These are phyloP conservation scores for Eunapius fragilis DNA, from an alignment of 37 sponge, comb jelly and placozoan genomes.

Conservation along the genomic window DNA sequence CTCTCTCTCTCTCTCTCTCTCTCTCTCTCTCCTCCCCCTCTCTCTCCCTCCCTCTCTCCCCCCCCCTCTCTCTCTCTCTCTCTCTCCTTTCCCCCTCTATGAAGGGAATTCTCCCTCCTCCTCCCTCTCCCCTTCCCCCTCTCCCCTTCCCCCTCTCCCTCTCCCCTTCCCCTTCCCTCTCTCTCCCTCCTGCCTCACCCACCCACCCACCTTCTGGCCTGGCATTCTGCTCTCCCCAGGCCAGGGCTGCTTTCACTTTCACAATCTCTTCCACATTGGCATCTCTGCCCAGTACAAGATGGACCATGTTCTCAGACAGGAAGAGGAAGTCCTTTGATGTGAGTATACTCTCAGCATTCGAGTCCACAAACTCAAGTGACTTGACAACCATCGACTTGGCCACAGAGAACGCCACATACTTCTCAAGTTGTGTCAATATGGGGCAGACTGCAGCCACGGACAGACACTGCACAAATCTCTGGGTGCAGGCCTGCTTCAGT, in stretches of 20 bases:
- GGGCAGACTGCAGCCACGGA: conserved; percentile 51
- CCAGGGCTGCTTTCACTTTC: conserved; percentile 91
- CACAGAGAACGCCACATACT: conserved; percentile 63
- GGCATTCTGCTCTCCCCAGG: conserved; percentile 84
- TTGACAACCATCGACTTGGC: conserved; percentile 80
- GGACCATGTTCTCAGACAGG: conserved; percentile 83
- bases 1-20: neutral
- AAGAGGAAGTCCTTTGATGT: conserved; percentile 45
- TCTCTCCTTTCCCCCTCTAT: too few species aligned
- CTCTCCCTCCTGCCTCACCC: neutral
- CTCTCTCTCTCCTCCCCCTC: too few species aligned
- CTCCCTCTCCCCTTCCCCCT: neutral
- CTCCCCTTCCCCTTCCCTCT: neutral
- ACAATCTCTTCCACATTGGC: conserved; percentile 56
- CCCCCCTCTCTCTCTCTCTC: conserved; percentile 1
- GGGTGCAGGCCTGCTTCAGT: conserved; percentile 85
- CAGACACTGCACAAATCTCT: conserved; percentile 65
- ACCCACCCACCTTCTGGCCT: conserved; percentile 19
- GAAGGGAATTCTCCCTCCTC: too few species aligned
- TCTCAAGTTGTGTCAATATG: conserved; percentile 76
- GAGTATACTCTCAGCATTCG: conserved; percentile 70
- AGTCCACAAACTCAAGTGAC: conserved; percentile 79
- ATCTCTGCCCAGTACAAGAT: conserved; percentile 59
- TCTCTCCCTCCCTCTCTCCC: neutral
- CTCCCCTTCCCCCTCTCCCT: neutral